A percentile compares a stretch with the other conserved stretches of the same genome.
These are phyloP conservation scores for Podarcis cretensis DNA, from an alignment of 2,113 vertebrate genomes.

Conservation along the genomic window DNA sequence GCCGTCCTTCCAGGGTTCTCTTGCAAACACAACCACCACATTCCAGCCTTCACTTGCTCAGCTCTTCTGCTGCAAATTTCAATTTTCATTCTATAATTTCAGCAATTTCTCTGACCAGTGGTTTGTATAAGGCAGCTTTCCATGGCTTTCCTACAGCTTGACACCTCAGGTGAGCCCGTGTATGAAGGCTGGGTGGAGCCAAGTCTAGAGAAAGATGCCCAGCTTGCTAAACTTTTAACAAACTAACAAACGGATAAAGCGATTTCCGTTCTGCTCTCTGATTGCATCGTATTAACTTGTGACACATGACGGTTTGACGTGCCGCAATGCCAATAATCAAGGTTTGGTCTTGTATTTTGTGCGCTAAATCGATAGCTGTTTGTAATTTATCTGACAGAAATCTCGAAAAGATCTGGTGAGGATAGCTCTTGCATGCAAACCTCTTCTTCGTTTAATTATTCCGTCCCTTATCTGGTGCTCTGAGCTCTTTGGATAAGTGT, in stretches of 20 bases:
- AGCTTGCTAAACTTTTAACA: background rate
- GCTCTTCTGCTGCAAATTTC: too few relatives aligned
- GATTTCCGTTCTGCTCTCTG: background rate
- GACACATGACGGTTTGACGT: background rate
- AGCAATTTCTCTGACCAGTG: background rate
- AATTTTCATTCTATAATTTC: too few relatives aligned
- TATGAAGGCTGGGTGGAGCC: background rate
- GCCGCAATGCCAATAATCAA: slow-evolving; percentile 25
- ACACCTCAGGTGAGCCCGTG: too few relatives aligned
- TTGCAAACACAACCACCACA: too few relatives aligned
- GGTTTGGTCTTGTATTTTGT: slow-evolving; percentile 64
- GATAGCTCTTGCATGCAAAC: slow-evolving; percentile 65
- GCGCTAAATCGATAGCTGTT: slow-evolving; percentile 45
- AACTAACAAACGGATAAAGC: background rate
- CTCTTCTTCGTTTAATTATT: slow-evolving; percentile 67
- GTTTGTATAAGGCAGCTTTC: too few relatives aligned
- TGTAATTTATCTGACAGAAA: slow-evolving; percentile 66
- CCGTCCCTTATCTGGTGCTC: slow-evolving; percentile 56
- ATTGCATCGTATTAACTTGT: background rate
- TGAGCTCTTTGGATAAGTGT: slow-evolving; percentile 67
- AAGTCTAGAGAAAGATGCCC: background rate
- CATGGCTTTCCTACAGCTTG: too few relatives aligned
- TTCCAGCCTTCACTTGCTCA: too few relatives aligned
- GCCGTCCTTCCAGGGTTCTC: too few relatives aligned
- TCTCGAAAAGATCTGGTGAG: slow-evolving; percentile 65